These are phyloP conservation scores for Branchipolynoe longqiensis DNA, from an alignment of 2,888 invertebrate genomes.

Conservation along the genomic window DNA sequence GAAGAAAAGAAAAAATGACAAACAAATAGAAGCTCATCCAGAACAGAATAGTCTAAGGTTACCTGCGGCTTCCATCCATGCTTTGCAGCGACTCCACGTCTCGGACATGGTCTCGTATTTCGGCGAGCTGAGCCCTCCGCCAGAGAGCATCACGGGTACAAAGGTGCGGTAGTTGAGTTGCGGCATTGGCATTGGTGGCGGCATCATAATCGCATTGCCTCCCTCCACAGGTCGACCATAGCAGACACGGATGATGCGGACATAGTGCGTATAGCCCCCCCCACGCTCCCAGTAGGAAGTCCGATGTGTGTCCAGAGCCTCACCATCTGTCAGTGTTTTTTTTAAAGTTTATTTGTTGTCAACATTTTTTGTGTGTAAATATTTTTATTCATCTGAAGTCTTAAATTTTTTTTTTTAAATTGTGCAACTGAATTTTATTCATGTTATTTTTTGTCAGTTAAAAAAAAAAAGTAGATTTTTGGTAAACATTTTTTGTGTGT, in stretches of 20 bases:
- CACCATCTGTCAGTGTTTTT: conserved; percentile 52
- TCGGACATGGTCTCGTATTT: conserved; percentile 57
- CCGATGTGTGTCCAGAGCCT: conserved; percentile 60
- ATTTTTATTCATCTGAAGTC: too few relatives aligned
- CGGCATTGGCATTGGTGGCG: conserved; percentile 24
- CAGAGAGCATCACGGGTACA: conserved; percentile 58
- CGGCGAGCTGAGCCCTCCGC: conserved; percentile 40
- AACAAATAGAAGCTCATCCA: too few relatives aligned
- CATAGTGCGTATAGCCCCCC: conserved; percentile 57
- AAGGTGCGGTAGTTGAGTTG: conserved; percentile 62
- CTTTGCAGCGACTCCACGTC: conserved; percentile 57
- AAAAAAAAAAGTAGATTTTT: too few relatives aligned
- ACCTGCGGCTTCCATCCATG: conserved; percentile 60
- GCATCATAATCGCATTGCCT: not conserved
- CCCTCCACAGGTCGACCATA: conserved; percentile 38
- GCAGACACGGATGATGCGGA: conserved; percentile 60
- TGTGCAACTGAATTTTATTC: too few relatives aligned
- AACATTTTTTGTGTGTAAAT: too few relatives aligned
- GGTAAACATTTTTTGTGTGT: too few relatives aligned
- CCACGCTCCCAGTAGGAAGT: conserved; percentile 61
- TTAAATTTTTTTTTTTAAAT: too few relatives aligned
- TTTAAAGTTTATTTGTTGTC: too few relatives aligned
- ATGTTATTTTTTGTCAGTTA: too few relatives aligned
- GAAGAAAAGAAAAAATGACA: too few relatives aligned
- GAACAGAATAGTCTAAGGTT: not conserved